Base-by-base conservation (phyloP, 2,888 invertebrate species). In the Quadroppia sp. region DNA sequence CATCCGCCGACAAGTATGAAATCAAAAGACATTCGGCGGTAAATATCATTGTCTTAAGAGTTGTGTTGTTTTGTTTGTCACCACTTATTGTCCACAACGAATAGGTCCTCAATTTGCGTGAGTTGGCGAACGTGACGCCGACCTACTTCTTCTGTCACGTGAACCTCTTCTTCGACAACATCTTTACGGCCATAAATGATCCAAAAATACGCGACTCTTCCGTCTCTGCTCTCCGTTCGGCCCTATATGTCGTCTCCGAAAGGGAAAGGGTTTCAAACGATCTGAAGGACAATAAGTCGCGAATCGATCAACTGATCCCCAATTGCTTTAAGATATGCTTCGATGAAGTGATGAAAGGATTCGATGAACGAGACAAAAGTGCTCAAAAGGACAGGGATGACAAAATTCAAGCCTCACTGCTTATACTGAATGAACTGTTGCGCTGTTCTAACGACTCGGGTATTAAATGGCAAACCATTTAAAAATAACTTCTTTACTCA, bases 131-230 rank as follows among this genome's bases (percentile, higher is more conserved):
- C 42, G 92, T 92, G 13, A 93, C 96, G 86, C 97, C 97, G 0
- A 97, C 97, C 11, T 95, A 96, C 82, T 99, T 99, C 83, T 98
- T 92, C 81, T 94, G 94, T 82, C 93, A 93, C 85, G 92, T 94
- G 0, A 90, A 92, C 20, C 90, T 90, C 23, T 94, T 94, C 82
- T 96, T 97, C 82, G 96, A 96, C 77, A 89, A 92, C 73, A 94
- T 97, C 77, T 91, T 96, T 80, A 89, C 90, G 81, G 94, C 94
- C 0, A 88, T 96, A 64, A 88, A 92, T 79, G 96, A 97, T 83
- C 89, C 92, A 0, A 96, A 95, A 81, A 92, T 98, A 76, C 86
- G 98, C 70, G 94, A 96, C 82, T 92, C 91, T 7, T 95, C 96
- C 0, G 94, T 92, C 0, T 92, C 94, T 80, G 96, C 98, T 0